Evolutionary conservation across 2,113 vertebrate species (phyloP).

Genomic region (Lathamus discolor): DNA sequence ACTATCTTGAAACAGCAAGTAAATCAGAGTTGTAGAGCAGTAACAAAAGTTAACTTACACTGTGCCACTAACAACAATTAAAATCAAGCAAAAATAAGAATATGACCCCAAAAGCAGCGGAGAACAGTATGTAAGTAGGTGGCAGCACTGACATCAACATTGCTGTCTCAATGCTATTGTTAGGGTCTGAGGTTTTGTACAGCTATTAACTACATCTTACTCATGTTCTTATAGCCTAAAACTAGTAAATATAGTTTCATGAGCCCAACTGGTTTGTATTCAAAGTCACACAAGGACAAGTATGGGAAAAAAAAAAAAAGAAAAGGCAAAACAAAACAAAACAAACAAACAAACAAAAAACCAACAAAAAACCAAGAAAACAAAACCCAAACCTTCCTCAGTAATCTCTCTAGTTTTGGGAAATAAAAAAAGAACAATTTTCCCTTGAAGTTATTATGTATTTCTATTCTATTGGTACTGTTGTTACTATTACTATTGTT

Average conservation of each 20-base stretch:
- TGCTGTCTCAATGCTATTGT: background rate
- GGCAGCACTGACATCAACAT: background rate
- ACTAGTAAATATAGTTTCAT: conserved; percentile 44
- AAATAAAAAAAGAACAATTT: background rate
- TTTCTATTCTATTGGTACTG: background rate
- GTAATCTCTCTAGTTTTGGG: background rate
- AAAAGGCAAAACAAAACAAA: background rate
- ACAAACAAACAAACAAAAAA: no score
- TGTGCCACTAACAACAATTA: background rate
- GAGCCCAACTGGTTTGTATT: background rate
- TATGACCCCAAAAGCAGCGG: background rate
- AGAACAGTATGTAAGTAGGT: background rate
- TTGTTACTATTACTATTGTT: background rate
- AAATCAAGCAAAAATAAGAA: background rate
- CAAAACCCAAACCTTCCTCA: background rate
- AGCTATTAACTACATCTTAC: background rate
- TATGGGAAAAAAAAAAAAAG: background rate
- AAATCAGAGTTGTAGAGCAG: background rate
- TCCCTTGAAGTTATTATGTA: background rate
- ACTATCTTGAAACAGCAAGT: background rate
- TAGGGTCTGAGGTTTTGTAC: background rate
- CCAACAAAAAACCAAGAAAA: background rate
- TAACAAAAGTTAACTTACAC: background rate
- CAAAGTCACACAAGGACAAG: background rate
- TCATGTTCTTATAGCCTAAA: conserved; percentile 34